These are phyloP conservation scores for Eidolon helvum DNA, from an alignment of 2,113 vertebrate genomes.

Conservation along the genomic window DNA sequence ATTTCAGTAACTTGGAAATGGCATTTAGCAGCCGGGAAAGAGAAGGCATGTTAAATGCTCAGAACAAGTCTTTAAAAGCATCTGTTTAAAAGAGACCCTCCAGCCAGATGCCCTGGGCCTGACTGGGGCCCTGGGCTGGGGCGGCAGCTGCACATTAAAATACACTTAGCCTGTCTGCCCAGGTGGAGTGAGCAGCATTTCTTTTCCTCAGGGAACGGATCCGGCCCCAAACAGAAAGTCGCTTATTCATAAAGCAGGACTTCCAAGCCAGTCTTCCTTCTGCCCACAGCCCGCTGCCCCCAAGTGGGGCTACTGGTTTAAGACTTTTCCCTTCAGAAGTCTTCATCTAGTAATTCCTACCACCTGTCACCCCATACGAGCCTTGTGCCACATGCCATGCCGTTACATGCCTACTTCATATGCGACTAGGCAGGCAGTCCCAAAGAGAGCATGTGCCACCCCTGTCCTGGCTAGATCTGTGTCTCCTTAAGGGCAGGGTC, in stretches of 20 bases:
- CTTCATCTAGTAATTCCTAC: background rate
- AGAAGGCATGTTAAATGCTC: slow-evolving; percentile 27
- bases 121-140: background rate
- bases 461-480: background rate
- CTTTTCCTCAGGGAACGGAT: background rate
- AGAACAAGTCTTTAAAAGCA: slow-evolving; percentile 18
- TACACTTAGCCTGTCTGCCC: background rate
- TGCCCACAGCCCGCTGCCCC: background rate
- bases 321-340: background rate
- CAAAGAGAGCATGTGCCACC: background rate
- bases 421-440: background rate
- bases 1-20: slow-evolving; percentile 51
- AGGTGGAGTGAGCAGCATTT: background rate
- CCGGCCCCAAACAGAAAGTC: background rate
- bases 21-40: slow-evolving; percentile 48
- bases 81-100: background rate
- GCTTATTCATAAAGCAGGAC: slow-evolving; percentile 15
- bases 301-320: background rate
- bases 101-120: slow-evolving; percentile 7
- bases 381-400: background rate
- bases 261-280: slow-evolving; percentile 34
- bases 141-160: background rate
- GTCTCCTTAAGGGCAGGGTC: background rate
- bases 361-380: background rate
- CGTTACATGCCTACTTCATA: background rate